A percentile compares a stretch with the other conserved stretches of the same genome.
Evolutionary conservation across 2,888 invertebrate genomes (phyloP).

Genomic region (Dimorphilus gyrociliatus): DNA sequence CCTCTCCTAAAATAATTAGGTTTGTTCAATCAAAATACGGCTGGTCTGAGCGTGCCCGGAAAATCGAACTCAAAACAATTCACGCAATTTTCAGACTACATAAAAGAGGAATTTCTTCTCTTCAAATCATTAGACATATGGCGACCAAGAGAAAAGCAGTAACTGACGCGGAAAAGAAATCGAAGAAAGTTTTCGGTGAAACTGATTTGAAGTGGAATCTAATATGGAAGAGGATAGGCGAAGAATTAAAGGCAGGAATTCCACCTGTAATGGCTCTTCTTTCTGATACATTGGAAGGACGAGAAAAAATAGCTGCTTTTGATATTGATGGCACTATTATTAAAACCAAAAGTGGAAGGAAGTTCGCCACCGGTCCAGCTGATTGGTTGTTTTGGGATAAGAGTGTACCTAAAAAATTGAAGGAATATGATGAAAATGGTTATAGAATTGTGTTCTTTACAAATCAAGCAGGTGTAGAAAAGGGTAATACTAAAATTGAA

Average conservation of each 20-base stretch:
- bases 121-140: too few relatives aligned
- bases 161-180: slow-evolving; percentile 14
- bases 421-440: slow-evolving; percentile 20
- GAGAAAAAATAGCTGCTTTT: slow-evolving; percentile 28
- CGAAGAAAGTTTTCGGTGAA: slow-evolving; percentile 24
- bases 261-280: slow-evolving; percentile 18
- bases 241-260: slow-evolving; percentile 13
- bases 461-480: slow-evolving; percentile 34
- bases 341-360: slow-evolving; percentile 28
- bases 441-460: slow-evolving; percentile 31
- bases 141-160: slow-evolving; percentile 50
- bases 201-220: slow-evolving; percentile 18
- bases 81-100: too few relatives aligned
- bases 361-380: slow-evolving; percentile 23
- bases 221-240: slow-evolving; percentile 19
- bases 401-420: slow-evolving; percentile 23
- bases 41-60: too few relatives aligned
- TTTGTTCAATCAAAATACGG: too few relatives aligned
- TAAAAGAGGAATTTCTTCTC: too few relatives aligned
- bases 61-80: too few relatives aligned
- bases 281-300: slow-evolving; percentile 17
- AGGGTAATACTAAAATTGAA: slow-evolving; percentile 21
- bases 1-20: too few relatives aligned
- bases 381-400: slow-evolving; percentile 34
- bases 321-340: slow-evolving; percentile 36